Evolutionary conservation across 2,113 vertebrate species (phyloP).

Genomic region (Indri indri): DNA sequence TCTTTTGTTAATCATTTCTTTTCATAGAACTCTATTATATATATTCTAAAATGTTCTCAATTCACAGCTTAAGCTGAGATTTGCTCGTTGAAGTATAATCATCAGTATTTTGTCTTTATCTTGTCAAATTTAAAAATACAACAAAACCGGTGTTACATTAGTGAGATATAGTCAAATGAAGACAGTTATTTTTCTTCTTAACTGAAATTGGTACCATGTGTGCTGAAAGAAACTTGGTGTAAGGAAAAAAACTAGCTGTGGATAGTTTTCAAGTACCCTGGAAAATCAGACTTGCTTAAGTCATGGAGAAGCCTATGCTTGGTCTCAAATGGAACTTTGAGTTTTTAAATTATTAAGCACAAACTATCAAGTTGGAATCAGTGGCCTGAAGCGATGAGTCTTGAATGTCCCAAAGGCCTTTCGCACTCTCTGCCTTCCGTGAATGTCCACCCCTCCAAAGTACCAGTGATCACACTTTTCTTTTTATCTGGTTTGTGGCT

Average conservation of each 20-base stretch:
- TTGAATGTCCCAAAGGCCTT: neutral
- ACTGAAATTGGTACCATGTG: neutral
- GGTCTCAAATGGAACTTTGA: constrained; percentile 34
- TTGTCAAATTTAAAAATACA: constrained; percentile 40
- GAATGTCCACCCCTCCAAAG: neutral
- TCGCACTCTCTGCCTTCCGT: neutral
- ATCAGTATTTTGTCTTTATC: constrained; percentile 33
- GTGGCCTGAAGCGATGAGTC: neutral
- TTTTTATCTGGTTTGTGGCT: constrained; percentile 30
- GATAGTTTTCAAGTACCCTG: constrained; percentile 34
- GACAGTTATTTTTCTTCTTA: constrained; percentile 9
- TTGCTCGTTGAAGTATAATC: constrained; percentile 7
- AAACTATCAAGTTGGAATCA: neutral
- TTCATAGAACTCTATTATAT: constrained; percentile 2
- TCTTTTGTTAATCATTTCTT: constrained; percentile 28
- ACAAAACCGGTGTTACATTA: neutral
- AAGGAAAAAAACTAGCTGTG: constrained; percentile 1
- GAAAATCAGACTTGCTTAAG: constrained; percentile 45
- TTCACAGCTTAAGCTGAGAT: neutral
- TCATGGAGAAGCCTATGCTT: neutral
- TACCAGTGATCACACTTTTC: neutral
- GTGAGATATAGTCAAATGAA: neutral
- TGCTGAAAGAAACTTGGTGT: constrained; percentile 19
- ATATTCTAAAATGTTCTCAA: constrained; percentile 24
- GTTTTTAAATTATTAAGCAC: constrained; percentile 39